Percentiles rank a stretch among this genome's conserved stretches.
These are phyloP conservation scores for Ridgeia piscesae DNA, from an alignment of 1,140 invertebrate genomes.

Conservation along the genomic window DNA sequence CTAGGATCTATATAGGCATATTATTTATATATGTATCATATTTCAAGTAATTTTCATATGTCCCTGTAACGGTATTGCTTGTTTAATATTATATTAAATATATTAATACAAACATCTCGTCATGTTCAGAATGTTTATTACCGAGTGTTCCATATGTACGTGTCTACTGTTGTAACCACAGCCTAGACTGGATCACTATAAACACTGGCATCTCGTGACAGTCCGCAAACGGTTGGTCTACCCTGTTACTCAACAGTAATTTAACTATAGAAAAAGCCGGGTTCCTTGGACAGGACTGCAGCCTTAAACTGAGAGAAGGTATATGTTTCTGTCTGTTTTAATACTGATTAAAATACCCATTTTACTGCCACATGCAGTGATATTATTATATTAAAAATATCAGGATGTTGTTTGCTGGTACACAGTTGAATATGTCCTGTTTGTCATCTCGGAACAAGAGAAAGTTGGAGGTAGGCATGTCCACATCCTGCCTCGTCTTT, in stretches of 20 bases:
- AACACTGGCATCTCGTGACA: too few species aligned
- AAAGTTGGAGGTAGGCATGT: conserved; percentile 13
- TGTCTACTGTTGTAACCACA: too few species aligned
- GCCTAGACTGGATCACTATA: too few species aligned
- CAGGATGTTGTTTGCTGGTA: conserved; percentile 14
- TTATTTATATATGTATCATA: conserved; percentile 12
- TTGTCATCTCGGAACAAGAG: not conserved
- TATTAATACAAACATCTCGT: too few species aligned
- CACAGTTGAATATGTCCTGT: not conserved
- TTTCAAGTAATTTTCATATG: conserved; percentile 10
- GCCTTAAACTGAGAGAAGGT: conserved; percentile 13
- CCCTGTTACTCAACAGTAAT: conserved; percentile 6
- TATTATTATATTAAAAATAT: too few species aligned
- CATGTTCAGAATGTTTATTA: too few species aligned
- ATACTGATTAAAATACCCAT: not conserved
- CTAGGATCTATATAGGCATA: conserved; percentile 14
- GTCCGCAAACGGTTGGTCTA: conserved; percentile 12
- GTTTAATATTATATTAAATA: too few species aligned
- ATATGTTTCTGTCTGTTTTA: not conserved
- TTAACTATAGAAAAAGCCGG: conserved; percentile 13
- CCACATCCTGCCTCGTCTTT: not conserved
- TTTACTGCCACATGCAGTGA: conserved; percentile 12
- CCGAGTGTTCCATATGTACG: too few species aligned
- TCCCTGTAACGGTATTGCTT: too few species aligned
- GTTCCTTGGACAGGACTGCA: conserved; percentile 8